Percentiles rank a stretch among this genome's conserved stretches.
Evolutionary conservation across 2,888 invertebrate species (phyloP).

Genomic region (Osmoderma eremita): DNA sequence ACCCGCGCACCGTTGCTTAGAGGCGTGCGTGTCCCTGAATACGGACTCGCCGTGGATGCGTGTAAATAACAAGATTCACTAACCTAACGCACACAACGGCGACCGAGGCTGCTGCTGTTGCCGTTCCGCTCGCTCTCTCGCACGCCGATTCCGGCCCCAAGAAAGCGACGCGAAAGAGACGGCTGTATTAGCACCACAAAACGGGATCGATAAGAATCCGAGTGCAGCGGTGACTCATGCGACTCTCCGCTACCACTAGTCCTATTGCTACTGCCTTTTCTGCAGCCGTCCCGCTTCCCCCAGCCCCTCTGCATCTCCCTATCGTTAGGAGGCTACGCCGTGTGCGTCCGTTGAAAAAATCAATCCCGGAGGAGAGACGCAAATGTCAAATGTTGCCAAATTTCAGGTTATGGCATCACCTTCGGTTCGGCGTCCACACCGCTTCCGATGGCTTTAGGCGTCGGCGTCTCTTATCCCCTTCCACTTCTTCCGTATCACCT

Average conservation of each 20-base stretch:
- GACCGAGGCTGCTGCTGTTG: slow-evolving; percentile 16
- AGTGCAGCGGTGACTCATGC: slow-evolving; percentile 65
- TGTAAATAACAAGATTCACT: slow-evolving; percentile 49
- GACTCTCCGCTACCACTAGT: slow-evolving; percentile 52
- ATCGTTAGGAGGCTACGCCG: background rate
- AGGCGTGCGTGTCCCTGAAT: slow-evolving; percentile 15
- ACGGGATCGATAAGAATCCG: slow-evolving; percentile 62
- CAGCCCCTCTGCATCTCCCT: slow-evolving; percentile 45
- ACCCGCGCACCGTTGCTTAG: background rate
- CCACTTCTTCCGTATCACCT: background rate
- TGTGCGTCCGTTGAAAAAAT: slow-evolving; percentile 58
- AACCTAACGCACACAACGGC: slow-evolving; percentile 51
- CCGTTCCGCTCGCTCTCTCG: slow-evolving; percentile 2
- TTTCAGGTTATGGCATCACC: slow-evolving; percentile 50
- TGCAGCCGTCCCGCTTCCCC: slow-evolving; percentile 29
- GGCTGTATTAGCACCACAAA: slow-evolving; percentile 45
- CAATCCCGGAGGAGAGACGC: slow-evolving; percentile 58
- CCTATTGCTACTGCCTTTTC: slow-evolving; percentile 42
- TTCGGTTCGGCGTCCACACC: slow-evolving; percentile 15
- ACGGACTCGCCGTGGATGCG: slow-evolving; percentile 21
- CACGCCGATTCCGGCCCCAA: slow-evolving; percentile 37
- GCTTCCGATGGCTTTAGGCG: slow-evolving; percentile 9
- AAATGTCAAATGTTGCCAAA: slow-evolving; percentile 64
- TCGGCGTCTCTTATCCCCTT: slow-evolving; percentile 10
- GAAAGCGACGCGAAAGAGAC: slow-evolving; percentile 19